Percentiles rank a stretch among this genome's conserved stretches.
Evolutionary conservation across 2,888 invertebrate genomes (phyloP).

Genomic region (Apamea epomidion): DNA sequence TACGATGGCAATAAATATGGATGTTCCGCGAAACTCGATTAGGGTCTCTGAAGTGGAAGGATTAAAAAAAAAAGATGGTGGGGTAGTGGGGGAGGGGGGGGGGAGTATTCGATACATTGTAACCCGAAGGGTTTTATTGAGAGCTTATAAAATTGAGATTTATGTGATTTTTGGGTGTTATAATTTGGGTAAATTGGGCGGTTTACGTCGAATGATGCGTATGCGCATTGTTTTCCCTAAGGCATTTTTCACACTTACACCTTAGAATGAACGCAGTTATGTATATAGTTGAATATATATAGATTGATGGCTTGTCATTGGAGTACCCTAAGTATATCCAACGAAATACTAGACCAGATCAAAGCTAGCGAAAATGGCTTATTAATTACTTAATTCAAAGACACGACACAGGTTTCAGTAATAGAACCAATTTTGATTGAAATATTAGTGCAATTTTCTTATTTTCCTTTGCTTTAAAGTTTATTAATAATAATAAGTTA

Average conservation of each 20-base stretch:
- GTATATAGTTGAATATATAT: background rate
- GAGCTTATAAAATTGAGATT: conserved; percentile 44
- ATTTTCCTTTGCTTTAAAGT: background rate
- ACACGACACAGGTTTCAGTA: background rate
- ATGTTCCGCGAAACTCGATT: conserved; percentile 74
- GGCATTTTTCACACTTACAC: background rate
- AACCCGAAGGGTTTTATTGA: conserved; percentile 29
- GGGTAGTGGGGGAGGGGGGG: too few species aligned
- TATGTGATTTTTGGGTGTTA: conserved; percentile 29
- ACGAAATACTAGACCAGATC: background rate
- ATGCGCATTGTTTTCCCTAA: conserved; percentile 4
- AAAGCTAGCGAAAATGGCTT: background rate
- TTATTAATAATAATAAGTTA: too few species aligned
- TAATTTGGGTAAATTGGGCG: conserved; percentile 9
- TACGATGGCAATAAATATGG: conserved; percentile 73
- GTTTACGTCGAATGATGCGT: background rate
- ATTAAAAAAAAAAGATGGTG: conserved; percentile 37
- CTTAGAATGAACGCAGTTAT: background rate
- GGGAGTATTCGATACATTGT: conserved; percentile 2
- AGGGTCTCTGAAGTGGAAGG: conserved; percentile 71
- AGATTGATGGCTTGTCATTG: background rate
- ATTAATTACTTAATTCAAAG: background rate
- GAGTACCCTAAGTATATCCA: background rate
- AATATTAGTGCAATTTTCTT: background rate
- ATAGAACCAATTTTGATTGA: background rate